A percentile compares a stretch with the other conserved stretches of the same genome.
Evolutionary conservation across 2,113 vertebrate species (phyloP).

Genomic region (Boleophthalmus pectinirostris): DNA sequence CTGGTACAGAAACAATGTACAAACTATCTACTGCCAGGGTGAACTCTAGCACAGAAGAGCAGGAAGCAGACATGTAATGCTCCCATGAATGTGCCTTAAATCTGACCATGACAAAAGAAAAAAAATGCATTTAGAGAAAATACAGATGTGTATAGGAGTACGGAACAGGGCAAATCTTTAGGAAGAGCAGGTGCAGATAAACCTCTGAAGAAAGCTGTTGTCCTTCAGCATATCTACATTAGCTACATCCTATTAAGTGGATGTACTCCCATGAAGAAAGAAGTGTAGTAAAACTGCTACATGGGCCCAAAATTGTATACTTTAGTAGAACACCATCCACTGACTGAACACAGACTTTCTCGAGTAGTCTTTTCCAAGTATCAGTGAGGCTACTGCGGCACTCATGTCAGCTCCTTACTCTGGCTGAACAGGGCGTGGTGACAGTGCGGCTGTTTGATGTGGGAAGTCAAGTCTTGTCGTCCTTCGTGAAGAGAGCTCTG

Average conservation of each 20-base stretch:
- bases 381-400: constrained; percentile 24
- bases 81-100: neutral
- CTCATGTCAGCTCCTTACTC: constrained; percentile 51
- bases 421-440: constrained; percentile 56
- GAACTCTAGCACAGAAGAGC: constrained; percentile 11
- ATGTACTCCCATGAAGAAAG: neutral
- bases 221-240: neutral
- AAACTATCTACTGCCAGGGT: constrained; percentile 12
- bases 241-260: too few species aligned
- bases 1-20: constrained; percentile 37
- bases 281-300: neutral
- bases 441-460: constrained; percentile 67
- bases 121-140: neutral
- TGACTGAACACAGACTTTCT: constrained; percentile 28
- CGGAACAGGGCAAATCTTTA: neutral
- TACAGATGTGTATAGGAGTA: neutral
- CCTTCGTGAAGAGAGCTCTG: constrained; percentile 38
- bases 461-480: constrained; percentile 47
- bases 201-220: neutral
- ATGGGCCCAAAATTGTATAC: neutral
- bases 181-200: neutral
- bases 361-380: constrained; percentile 39
- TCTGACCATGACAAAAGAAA: neutral
- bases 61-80: neutral
- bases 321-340: neutral